These are phyloP conservation scores for Scaptomyza parva DNA, from an alignment of 2,888 invertebrate species.

Conservation along the genomic window DNA sequence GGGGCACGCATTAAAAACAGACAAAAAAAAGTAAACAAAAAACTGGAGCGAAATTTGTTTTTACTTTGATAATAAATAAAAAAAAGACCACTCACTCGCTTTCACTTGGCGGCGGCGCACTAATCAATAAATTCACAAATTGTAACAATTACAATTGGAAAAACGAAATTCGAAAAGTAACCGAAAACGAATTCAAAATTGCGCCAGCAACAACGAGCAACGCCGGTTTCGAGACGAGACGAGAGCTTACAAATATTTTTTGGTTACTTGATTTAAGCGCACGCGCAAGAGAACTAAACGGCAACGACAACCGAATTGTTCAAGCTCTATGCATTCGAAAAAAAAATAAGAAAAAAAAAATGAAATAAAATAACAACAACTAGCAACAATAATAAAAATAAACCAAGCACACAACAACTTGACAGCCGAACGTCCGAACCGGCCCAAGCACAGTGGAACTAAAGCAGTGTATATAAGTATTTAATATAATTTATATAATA, in stretches of 20 bases:
- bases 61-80: conserved; percentile 4
- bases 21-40: neutral
- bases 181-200: conserved; percentile 20
- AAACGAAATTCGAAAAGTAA: conserved; percentile 7
- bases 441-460: conserved; percentile 34
- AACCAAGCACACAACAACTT: conserved; percentile 23
- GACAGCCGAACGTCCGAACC: conserved; percentile 35
- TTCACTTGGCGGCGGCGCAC: conserved; percentile 52
- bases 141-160: conserved; percentile 10
- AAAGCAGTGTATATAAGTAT: neutral
- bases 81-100: conserved; percentile 52
- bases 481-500: too few species aligned
- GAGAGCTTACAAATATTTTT: conserved; percentile 28
- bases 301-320: conserved; percentile 53
- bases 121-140: conserved; percentile 43
- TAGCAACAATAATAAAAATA: conserved; percentile 28
- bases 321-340: conserved; percentile 57
- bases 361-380: conserved; percentile 28
- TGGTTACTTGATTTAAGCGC: conserved; percentile 67
- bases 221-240: conserved; percentile 14
- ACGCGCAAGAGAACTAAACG: conserved; percentile 71
- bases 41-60: neutral
- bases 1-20: neutral
- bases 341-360: conserved; percentile 25
- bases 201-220: conserved; percentile 7